Evolutionary conservation across 2,888 invertebrate species (phyloP).

Genomic region (Melikaiella ostensackeni): DNA sequence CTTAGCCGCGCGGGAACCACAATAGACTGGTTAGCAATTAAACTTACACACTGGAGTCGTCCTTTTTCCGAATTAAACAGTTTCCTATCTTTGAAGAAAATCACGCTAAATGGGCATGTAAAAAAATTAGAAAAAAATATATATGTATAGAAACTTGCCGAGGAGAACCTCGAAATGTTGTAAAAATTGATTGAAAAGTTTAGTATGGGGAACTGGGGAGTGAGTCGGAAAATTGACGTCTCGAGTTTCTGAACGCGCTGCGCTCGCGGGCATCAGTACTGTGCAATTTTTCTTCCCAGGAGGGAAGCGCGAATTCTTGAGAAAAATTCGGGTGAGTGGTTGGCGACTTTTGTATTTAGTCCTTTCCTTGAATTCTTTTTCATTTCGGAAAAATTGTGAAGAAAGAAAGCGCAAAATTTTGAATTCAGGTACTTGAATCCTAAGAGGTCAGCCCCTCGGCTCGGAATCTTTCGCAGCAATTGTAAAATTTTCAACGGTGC

Average conservation of each 20-base stretch:
- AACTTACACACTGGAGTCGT: conserved; percentile 18
- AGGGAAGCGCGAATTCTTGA: not conserved
- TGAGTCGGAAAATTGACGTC: conserved; percentile 16
- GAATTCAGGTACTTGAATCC: not conserved
- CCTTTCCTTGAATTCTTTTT: conserved; percentile 26
- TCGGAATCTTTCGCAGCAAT: conserved; percentile 1
- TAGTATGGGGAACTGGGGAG: no score
- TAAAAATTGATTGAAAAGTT: no score
- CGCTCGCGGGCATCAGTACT: conserved; percentile 36
- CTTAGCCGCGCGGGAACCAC: conserved; percentile 35
- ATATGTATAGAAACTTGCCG: no score
- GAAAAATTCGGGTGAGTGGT: not conserved
- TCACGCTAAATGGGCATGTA: not conserved
- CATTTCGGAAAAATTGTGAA: conserved; percentile 48
- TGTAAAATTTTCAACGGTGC: conserved; percentile 34
- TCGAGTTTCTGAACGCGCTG: conserved; percentile 44
- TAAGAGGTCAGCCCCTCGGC: not conserved
- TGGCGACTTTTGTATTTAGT: not conserved
- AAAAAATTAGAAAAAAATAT: no score
- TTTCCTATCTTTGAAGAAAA: not conserved
- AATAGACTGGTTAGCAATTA: conserved; percentile 40
- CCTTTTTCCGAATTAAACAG: not conserved
- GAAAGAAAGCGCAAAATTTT: conserved; percentile 38
- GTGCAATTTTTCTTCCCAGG: conserved; percentile 32
- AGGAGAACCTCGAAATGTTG: no score